Base-by-base conservation (phyloP, 2,888 invertebrate genomes). In the Seladonia tumulorum region DNA sequence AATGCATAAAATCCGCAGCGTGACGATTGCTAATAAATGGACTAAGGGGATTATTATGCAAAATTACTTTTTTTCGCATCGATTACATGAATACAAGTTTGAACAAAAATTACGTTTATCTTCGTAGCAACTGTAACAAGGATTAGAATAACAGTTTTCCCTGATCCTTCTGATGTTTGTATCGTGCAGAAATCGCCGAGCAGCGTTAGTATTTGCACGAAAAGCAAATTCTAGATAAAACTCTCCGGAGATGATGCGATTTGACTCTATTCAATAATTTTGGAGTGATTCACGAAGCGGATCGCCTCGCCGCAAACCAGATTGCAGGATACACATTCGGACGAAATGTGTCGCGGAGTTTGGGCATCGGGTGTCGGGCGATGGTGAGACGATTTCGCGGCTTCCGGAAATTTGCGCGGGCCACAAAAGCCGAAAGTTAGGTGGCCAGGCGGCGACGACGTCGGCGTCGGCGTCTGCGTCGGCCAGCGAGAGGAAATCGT, bases 401-500 rank as follows among this genome's bases (percentile, higher is more conserved):
- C 60, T n/a, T 66, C 80, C 57, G 81, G 70, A 87, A 66, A 77
- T 87, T 77, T 74, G 57, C 77, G 79, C 79, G 76, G 88, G 60
- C 81, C 79, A 53, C 45, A 87, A 83, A 63, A 82, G 86, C 76
- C 77, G 57, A 86, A 89, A 90, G 90, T 89, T 88, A 74, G 35
- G 35, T 35, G 35, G 35, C 35, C 35, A 35, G 35, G 35, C 35
- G 35, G 63, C 49, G 78, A 66, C 42, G 80, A 39, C 74, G 81
- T 14, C 25, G 25, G 25, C 2, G 47, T 57, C n/a, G 4, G 60
- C 35, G 25, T 29, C 57, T 14, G 49, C n/a, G 29, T 18, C 29
- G 14, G 42, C 22, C 42, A 18, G 63, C 35, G 49, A 72, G 66
- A 35, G 87, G 83, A 73, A 83, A 82, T 80, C 87, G 76, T 85